Evolutionary conservation across 2,113 vertebrate genomes (phyloP).

Genomic region (Podarcis raffonei): DNA sequence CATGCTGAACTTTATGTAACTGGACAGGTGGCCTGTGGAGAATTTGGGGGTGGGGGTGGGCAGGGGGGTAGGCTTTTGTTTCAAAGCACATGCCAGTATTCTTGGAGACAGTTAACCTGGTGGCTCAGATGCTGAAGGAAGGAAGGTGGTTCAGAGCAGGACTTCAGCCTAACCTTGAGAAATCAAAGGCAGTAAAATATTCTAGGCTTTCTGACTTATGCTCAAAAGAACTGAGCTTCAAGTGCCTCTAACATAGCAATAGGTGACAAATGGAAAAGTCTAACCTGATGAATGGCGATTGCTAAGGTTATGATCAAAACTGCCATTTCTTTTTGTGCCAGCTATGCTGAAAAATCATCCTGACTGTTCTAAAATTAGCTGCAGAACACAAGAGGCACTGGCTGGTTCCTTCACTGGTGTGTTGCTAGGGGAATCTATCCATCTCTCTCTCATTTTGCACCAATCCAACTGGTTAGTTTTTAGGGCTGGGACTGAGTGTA

Average conservation of each 20-base stretch:
- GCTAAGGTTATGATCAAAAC: background rate
- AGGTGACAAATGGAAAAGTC: background rate
- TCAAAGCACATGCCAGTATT: background rate
- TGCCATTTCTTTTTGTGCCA: background rate
- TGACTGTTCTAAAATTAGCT: slow-evolving; percentile 29
- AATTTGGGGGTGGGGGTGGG: too few species aligned
- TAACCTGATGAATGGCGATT: background rate
- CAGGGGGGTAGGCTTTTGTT: background rate
- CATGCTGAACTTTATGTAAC: background rate
- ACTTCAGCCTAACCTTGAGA: background rate
- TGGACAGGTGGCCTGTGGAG: background rate
- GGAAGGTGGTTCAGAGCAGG: background rate
- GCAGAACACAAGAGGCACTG: background rate
- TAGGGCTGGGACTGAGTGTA: background rate
- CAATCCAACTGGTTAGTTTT: background rate
- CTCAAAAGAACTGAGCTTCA: accelerated
- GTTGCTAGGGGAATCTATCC: background rate
- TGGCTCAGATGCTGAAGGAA: background rate
- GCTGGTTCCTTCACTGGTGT: accelerated
- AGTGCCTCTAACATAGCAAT: background rate
- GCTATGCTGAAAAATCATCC: slow-evolving; percentile 27
- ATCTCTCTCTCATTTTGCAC: background rate
- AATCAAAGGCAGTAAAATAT: background rate
- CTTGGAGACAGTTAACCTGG: background rate
- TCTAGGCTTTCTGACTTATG: background rate